These are phyloP conservation scores for Oncorhynchus kisutch DNA, from an alignment of 2,113 vertebrate species.

Conservation along the genomic window DNA sequence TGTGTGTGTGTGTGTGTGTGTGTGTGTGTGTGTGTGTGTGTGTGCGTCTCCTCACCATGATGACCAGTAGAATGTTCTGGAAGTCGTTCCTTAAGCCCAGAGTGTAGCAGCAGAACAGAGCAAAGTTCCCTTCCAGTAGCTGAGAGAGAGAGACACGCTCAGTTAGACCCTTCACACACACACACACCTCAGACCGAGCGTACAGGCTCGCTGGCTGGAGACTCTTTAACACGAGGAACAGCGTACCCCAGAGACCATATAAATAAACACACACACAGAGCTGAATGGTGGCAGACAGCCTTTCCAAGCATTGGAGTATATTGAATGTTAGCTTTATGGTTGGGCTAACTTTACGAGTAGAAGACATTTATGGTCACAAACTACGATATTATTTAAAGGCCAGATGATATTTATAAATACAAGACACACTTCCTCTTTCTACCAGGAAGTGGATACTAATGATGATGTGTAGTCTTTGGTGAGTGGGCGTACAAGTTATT, in stretches of 20 bases:
- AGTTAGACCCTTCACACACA: not conserved
- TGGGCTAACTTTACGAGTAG: too few species aligned
- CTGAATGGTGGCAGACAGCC: not conserved
- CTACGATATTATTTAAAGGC: too few species aligned
- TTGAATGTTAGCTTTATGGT: too few species aligned
- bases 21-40: not conserved
- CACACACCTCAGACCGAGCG: not conserved
- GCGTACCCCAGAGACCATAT: conserved; percentile 2
- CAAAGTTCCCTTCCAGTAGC: conserved; percentile 97
- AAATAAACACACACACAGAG: not conserved
- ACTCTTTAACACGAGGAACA: not conserved
- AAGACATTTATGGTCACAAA: too few species aligned
- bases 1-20: not conserved
- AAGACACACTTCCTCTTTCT: too few species aligned
- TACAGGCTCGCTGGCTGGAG: not conserved
- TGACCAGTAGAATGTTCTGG: conserved; percentile 93
- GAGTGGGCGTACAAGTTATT: too few species aligned
- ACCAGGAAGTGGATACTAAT: too few species aligned
- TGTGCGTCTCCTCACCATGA: conserved; percentile 82
- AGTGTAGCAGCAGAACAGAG: conserved; percentile 92
- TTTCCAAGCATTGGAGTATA: too few species aligned
- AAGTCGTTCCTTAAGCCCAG: conserved; percentile 90
- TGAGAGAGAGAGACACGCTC: conserved; percentile 46
- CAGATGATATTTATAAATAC: too few species aligned
- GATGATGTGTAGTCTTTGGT: too few species aligned